phyloP scores from a whole-genome alignment of 92 coral and sea anemone genomes.

The Paramuricea clavata region DNA sequence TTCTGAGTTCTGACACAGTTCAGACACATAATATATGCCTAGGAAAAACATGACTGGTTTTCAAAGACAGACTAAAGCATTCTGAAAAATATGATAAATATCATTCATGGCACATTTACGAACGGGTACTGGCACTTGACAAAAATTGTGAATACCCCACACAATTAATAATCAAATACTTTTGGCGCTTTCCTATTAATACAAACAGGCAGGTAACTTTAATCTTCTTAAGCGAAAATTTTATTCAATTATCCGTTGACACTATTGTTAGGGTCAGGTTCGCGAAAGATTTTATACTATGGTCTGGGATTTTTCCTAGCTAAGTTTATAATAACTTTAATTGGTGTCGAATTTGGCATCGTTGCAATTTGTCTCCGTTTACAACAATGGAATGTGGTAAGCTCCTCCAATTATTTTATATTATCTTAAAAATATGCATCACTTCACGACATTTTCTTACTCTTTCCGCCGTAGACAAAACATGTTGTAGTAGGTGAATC shows the following conservation, averaged over 20 bases:
- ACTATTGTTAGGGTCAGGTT: background rate
- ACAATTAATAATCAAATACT: conserved; percentile 8
- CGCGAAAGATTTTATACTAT: conserved; percentile 1
- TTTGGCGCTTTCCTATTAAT: conserved; percentile 7
- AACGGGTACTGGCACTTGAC: background rate
- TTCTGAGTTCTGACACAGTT: too few relatives aligned
- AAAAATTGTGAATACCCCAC: background rate
- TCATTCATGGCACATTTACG: too few relatives aligned
- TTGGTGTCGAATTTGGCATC: conserved; percentile 12
- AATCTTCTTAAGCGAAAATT: conserved; percentile 26
- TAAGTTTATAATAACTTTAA: conserved; percentile 15
- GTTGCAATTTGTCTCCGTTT: background rate
- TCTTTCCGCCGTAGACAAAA: conserved; percentile 13
- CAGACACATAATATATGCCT: too few relatives aligned
- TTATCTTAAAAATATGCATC: background rate
- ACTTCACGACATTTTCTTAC: background rate
- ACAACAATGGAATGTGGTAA: background rate
- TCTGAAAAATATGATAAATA: too few relatives aligned
- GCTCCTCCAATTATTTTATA: background rate
- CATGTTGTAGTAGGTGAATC: conserved; percentile 6
- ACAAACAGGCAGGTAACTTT: background rate
- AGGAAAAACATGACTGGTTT: too few relatives aligned
- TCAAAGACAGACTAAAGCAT: too few relatives aligned
- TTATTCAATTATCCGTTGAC: conserved; percentile 40
- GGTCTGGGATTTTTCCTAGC: background rate